phyloP scores from a whole-genome alignment of 2,797 vertebrate species.

The Ptychobarbus kaznakovi region DNA sequence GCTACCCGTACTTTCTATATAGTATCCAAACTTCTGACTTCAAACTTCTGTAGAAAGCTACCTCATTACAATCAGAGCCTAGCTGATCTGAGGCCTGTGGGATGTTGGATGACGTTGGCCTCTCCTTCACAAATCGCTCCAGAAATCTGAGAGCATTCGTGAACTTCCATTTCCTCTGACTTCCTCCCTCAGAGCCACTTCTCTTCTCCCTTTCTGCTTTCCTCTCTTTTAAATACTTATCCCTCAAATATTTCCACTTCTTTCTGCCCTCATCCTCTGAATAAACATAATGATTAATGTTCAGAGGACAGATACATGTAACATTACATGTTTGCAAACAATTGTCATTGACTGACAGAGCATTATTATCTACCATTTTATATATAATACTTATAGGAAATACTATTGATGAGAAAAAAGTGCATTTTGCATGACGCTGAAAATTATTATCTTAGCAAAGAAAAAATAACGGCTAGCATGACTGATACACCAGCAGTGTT shows the following conservation, averaged over 20 bases:
- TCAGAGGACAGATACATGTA: neutral
- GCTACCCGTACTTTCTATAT: too few relatives aligned
- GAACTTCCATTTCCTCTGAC: neutral
- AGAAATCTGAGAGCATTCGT: neutral
- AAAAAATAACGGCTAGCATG: too few relatives aligned
- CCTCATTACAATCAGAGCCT: neutral
- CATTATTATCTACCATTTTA: constrained; percentile 30
- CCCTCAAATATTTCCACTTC: constrained; percentile 7
- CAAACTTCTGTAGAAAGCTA: too few relatives aligned
- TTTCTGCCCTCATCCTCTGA: constrained; percentile 4
- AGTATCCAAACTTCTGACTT: too few relatives aligned
- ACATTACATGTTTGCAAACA: neutral
- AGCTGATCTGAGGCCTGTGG: neutral
- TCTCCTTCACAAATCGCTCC: constrained; percentile 4
- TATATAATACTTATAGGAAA: too few relatives aligned
- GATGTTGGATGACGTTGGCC: neutral
- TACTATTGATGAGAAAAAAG: too few relatives aligned
- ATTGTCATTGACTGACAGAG: constrained; percentile 1
- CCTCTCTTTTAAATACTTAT: neutral
- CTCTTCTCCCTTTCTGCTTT: neutral
- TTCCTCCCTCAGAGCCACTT: constrained; percentile 2
- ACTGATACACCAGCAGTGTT: too few relatives aligned
- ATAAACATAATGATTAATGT: neutral
- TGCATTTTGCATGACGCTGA: too few relatives aligned
- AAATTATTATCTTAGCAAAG: too few relatives aligned